phyloP scores from a whole-genome alignment of 1,140 invertebrate species.

The Saccostrea cuccullata region DNA sequence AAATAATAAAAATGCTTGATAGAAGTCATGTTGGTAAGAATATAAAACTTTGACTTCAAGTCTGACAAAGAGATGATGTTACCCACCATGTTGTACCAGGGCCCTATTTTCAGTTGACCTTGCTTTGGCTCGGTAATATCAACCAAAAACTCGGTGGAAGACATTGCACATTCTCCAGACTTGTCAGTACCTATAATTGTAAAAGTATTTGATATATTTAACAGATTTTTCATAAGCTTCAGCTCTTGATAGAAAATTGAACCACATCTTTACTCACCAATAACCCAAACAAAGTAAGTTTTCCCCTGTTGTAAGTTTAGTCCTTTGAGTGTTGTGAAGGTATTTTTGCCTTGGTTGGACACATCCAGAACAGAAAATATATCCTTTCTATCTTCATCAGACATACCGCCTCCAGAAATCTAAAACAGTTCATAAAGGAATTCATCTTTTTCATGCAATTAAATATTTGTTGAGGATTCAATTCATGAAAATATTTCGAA shows the following conservation, averaged over 20 bases:
- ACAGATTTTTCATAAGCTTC: not conserved
- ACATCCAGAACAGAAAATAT: conserved; percentile 57
- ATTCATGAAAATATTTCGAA: not conserved
- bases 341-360: conserved; percentile 56
- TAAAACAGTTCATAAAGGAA: conserved; percentile 28
- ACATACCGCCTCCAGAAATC: conserved; percentile 58
- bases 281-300: conserved; percentile 60
- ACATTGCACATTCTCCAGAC: conserved; percentile 61
- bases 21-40: not conserved
- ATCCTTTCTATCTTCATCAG: conserved; percentile 43
- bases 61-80: not conserved
- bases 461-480: not conserved
- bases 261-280: conserved; percentile 50
- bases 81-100: conserved; percentile 65
- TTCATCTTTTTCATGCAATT: not conserved
- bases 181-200: conserved; percentile 57
- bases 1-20: not conserved
- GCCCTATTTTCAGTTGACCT: conserved; percentile 59
- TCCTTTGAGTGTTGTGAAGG: conserved; percentile 47
- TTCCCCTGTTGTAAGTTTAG: conserved; percentile 55
- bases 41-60: not conserved
- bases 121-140: conserved; percentile 58
- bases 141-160: conserved; percentile 46
- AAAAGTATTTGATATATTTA: not conserved
- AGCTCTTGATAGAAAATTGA: not conserved